Evolutionary conservation across 2,113 vertebrate genomes (phyloP).

Genomic region (Corythornis madagascariensis): DNA sequence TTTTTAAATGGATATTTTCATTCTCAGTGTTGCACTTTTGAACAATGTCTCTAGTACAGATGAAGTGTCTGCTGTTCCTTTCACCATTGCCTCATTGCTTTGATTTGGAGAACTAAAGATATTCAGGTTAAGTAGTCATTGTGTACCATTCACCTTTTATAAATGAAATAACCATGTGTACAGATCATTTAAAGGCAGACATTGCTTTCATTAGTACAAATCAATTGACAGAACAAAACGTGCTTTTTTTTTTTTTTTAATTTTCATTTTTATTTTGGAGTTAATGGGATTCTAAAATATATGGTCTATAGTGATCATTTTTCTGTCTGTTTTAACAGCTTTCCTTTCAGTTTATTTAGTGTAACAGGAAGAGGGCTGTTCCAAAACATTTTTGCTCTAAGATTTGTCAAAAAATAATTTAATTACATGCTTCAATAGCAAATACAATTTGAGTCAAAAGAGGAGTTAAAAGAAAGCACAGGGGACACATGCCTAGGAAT

Average conservation of each 20-base stretch:
- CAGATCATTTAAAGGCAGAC: neutral
- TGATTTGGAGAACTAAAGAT: slow-evolving; percentile 56
- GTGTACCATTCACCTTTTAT: slow-evolving; percentile 1
- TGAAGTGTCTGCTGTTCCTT: slow-evolving; percentile 31
- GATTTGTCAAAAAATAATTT: neutral
- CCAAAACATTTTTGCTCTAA: neutral
- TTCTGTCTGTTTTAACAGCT: neutral
- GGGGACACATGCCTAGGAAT: neutral
- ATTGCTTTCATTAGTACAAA: slow-evolving; percentile 5
- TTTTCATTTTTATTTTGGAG: slow-evolving; percentile 9
- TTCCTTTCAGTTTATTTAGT: slow-evolving; percentile 12
- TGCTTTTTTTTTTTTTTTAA: neutral
- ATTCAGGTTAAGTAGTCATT: slow-evolving; percentile 34
- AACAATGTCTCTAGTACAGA: slow-evolving; percentile 25
- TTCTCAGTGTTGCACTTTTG: slow-evolving; percentile 2
- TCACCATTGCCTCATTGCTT: slow-evolving; percentile 28
- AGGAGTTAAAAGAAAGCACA: neutral
- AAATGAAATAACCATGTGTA: neutral
- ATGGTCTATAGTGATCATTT: neutral
- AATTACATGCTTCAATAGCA: neutral
- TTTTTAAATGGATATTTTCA: slow-evolving; percentile 11
- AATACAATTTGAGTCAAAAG: neutral
- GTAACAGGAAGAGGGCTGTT: neutral
- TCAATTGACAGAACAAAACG: neutral
- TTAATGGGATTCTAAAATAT: neutral